Evolutionary conservation across 2,797 vertebrate genomes (phyloP).

Genomic region (Tolypeutes matacus): DNA sequence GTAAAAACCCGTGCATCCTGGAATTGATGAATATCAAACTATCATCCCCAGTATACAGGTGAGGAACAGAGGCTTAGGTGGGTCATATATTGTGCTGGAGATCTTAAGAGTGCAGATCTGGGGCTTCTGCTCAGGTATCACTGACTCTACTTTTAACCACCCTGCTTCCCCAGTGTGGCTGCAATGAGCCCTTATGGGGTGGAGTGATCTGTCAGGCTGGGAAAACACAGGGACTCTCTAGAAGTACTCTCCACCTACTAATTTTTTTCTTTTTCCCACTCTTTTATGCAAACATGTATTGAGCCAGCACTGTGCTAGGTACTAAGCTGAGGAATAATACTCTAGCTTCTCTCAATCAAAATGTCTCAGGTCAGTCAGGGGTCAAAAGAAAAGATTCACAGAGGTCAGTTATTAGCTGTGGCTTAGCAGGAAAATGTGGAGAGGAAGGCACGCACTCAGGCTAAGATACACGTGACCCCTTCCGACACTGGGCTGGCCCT

Average conservation of each 20-base stretch:
- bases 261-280: neutral
- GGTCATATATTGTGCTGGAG: neutral
- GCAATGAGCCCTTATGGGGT: neutral
- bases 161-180: neutral
- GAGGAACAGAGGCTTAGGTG: neutral
- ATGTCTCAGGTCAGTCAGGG: slow-evolving; percentile 21
- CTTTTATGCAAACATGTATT: slow-evolving; percentile 9
- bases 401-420: slow-evolving; percentile 18
- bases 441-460: neutral
- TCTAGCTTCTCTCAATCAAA: slow-evolving; percentile 17
- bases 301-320: neutral
- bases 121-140: neutral
- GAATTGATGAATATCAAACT: neutral
- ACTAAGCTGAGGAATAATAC: neutral
- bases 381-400: slow-evolving; percentile 52
- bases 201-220: neutral
- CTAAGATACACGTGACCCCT: neutral
- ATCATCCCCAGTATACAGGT: neutral
- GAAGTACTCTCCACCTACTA: neutral
- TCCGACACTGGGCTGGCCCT: slow-evolving; percentile 45
- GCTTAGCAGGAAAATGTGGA: neutral
- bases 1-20: neutral
- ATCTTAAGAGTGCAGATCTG: neutral
- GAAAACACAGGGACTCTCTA: neutral
- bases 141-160: neutral